Conservation (phyloP, 2,797 vertebrate genomes). For the Epinephelus awoara region DNA sequence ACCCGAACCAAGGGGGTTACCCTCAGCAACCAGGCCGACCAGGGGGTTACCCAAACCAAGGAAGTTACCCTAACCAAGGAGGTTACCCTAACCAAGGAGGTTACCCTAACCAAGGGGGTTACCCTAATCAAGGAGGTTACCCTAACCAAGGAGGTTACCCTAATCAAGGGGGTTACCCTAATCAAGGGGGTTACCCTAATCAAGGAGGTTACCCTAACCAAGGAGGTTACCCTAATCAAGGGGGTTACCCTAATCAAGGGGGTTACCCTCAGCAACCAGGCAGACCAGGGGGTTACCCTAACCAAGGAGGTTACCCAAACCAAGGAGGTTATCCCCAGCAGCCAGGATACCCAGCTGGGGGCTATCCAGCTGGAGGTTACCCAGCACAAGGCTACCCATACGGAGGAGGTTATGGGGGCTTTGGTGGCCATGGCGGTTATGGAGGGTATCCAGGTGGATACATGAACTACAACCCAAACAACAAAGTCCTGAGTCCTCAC, state of each 20-base stretch:
- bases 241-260: not conserved
- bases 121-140: conserved; percentile 1
- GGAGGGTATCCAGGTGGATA: conserved; percentile 67
- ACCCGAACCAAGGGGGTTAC: conserved; percentile 1
- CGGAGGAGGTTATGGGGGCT: conserved; percentile 24
- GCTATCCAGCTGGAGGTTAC: conserved; percentile 22
- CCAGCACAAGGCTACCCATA: conserved; percentile 37
- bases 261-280: not conserved
- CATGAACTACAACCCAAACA: conserved; percentile 83
- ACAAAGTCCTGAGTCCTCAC: conserved; percentile 80
- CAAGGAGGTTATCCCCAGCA: not conserved
- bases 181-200: not conserved
- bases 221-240: not conserved
- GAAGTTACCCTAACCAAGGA: not conserved
- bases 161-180: conserved; percentile 34
- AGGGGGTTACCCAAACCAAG: not conserved
- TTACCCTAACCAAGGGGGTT: not conserved
- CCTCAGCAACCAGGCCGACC: not conserved
- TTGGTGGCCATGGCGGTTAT: conserved; percentile 13
- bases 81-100: conserved; percentile 9
- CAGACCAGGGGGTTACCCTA: not conserved
- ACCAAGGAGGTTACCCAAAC: not conserved
- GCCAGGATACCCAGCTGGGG: conserved; percentile 6
- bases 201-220: conserved; percentile 13
- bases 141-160: not conserved